These are phyloP conservation scores for Drosophila nasuta DNA, from an alignment of 1,140 invertebrate species.

Conservation along the genomic window DNA sequence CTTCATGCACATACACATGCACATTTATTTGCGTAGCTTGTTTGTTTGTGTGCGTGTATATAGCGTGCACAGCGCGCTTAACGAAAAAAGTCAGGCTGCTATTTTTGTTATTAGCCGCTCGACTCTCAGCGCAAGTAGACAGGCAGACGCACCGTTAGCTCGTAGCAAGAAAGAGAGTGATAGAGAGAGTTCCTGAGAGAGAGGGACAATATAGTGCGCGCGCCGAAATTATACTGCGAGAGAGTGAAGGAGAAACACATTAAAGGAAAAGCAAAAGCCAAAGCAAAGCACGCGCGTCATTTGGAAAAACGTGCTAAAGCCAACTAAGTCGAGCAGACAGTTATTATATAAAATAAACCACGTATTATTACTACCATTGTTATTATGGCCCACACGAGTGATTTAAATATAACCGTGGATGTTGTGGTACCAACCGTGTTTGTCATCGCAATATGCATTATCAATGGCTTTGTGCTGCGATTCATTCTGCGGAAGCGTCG, in stretches of 20 bases:
- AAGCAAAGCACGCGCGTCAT: slow-evolving; percentile 68
- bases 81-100: slow-evolving; percentile 38
- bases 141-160: not conserved
- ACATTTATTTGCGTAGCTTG: slow-evolving; percentile 18
- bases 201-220: not conserved
- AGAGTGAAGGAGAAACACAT: slow-evolving; percentile 14
- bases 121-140: slow-evolving; percentile 60
- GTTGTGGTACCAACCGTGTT: slow-evolving; percentile 62
- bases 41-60: slow-evolving; percentile 25
- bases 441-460: slow-evolving; percentile 48
- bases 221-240: slow-evolving; percentile 1
- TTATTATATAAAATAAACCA: slow-evolving; percentile 61
- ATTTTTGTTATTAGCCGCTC: slow-evolving; percentile 65
- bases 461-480: slow-evolving; percentile 63
- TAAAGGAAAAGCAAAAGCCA: slow-evolving; percentile 70
- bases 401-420: slow-evolving; percentile 60
- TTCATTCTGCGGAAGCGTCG: slow-evolving; percentile 61
- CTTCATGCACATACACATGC: slow-evolving; percentile 1
- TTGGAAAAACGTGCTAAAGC: slow-evolving; percentile 66
- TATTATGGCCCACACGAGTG: slow-evolving; percentile 46
- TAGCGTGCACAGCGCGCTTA: slow-evolving; percentile 28
- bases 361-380: not conserved
- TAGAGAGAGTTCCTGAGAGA: not conserved
- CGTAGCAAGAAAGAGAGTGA: slow-evolving; percentile 11
- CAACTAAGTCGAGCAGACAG: not conserved